Conservation (phyloP, 2,113 vertebrate species). For the Mesitornis unicolor region DNA sequence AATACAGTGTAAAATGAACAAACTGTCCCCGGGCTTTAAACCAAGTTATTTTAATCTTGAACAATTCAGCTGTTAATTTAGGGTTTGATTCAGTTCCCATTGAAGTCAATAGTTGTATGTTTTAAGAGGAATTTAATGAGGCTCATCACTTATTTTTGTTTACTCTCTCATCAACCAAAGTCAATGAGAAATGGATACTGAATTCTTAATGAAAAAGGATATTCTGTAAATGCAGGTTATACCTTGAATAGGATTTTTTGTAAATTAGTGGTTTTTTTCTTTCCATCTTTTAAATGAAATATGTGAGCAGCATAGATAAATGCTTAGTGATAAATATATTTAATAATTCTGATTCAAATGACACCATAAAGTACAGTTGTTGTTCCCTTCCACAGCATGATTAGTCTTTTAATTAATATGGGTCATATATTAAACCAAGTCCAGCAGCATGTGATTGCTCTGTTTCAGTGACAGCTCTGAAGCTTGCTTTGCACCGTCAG, state of each 20-base stretch:
- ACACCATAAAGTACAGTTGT: background rate
- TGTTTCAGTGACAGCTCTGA: background rate
- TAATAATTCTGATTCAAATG: background rate
- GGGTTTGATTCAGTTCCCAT: conserved; percentile 7
- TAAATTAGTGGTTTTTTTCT: background rate
- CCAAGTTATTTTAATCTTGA: conserved; percentile 35
- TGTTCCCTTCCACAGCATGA: background rate
- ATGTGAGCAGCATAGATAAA: background rate
- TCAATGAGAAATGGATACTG: background rate
- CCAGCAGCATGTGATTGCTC: background rate
- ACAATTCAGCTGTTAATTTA: conserved; percentile 33
- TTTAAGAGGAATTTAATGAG: conserved; percentile 36
- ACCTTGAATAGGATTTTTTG: background rate
- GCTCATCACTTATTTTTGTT: conserved; percentile 35
- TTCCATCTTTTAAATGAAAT: background rate
- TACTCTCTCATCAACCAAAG: conserved; percentile 26
- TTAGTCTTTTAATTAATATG: background rate
- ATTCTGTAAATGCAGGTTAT: background rate
- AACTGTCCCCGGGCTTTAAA: conserved; percentile 30
- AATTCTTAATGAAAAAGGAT: background rate
- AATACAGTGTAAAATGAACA: background rate
- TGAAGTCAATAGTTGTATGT: conserved; percentile 11
- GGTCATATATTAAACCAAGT: background rate
- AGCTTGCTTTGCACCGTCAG: background rate
- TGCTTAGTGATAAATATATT: background rate